Evolutionary conservation across 2,888 invertebrate genomes (phyloP).

Genomic region (Protodeltote pygarga): DNA sequence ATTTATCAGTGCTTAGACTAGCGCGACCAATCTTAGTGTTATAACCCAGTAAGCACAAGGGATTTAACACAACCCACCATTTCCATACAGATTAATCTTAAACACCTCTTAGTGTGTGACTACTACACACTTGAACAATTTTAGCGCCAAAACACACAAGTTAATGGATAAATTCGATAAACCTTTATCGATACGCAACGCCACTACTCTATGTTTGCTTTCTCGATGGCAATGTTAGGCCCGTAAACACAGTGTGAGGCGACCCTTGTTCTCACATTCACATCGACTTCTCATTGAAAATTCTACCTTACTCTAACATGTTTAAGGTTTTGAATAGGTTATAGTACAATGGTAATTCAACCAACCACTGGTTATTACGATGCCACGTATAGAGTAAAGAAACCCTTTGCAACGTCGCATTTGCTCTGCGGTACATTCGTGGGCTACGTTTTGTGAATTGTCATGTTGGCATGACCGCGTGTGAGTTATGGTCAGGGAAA

Average conservation of each 20-base stretch:
- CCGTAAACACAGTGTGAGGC: conserved; percentile 50
- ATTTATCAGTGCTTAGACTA: conserved; percentile 27
- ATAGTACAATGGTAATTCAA: conserved; percentile 25
- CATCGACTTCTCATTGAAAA: conserved; percentile 23
- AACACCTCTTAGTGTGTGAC: conserved; percentile 45
- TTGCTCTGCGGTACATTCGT: conserved; percentile 42
- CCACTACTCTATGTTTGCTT: conserved; percentile 53
- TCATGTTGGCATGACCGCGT: conserved; percentile 42
- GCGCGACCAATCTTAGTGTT: conserved; percentile 33
- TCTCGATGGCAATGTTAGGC: conserved; percentile 50
- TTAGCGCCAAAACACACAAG: conserved; percentile 38
- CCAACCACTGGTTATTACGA: conserved; percentile 49
- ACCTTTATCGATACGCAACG: conserved; percentile 49
- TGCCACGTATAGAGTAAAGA: conserved; percentile 52
- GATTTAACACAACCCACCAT: conserved; percentile 29
- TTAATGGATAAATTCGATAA: conserved; percentile 53
- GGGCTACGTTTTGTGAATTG: conserved; percentile 41
- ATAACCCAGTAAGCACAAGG: conserved; percentile 16
- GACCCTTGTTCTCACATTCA: conserved; percentile 35
- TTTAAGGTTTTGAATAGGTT: conserved; percentile 32
- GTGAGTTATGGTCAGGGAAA: conserved; percentile 42
- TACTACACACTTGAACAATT: conserved; percentile 45
- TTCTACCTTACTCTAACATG: not conserved
- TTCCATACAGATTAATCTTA: conserved; percentile 57
- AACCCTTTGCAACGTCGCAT: conserved; percentile 53